Percentiles rank a stretch among this genome's conserved stretches.
phyloP scores from a whole-genome alignment of 2,113 vertebrate species.

The Chascanopsetta lugubris region DNA sequence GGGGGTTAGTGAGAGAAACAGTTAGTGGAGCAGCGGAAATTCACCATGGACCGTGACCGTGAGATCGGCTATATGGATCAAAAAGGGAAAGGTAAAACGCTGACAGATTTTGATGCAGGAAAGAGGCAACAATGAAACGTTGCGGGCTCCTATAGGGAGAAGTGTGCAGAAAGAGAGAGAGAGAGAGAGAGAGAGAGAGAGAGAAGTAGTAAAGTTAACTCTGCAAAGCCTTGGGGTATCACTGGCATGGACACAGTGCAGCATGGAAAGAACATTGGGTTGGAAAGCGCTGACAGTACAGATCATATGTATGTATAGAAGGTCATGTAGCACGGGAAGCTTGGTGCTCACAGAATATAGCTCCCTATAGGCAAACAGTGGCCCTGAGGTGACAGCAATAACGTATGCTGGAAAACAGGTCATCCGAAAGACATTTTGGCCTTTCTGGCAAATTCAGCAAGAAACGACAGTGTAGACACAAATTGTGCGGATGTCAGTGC shows the following conservation, averaged over 20 bases:
- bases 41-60: not conserved
- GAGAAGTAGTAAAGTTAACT: slow-evolving; percentile 36
- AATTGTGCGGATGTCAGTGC: not conserved
- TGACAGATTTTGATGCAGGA: slow-evolving; percentile 18
- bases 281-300: slow-evolving; percentile 52
- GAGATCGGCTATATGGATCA: not conserved
- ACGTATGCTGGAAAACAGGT: slow-evolving; percentile 22
- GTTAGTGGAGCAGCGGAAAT: not conserved
- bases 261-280: slow-evolving; percentile 33
- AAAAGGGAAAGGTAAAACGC: slow-evolving; percentile 20
- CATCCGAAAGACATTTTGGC: slow-evolving; percentile 16
- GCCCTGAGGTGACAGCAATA: slow-evolving; percentile 44
- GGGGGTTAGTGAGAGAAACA: not conserved
- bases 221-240: slow-evolving; percentile 37
- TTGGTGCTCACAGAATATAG: slow-evolving; percentile 29
- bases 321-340: slow-evolving; percentile 46
- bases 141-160: slow-evolving; percentile 9
- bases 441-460: slow-evolving; percentile 31
- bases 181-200: too few relatives aligned
- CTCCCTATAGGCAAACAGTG: slow-evolving; percentile 29
- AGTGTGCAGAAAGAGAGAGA: slow-evolving; percentile 19
- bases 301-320: slow-evolving; percentile 40
- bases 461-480: slow-evolving; percentile 17
- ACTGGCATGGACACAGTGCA: slow-evolving; percentile 17
- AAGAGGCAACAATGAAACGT: slow-evolving; percentile 2